These are phyloP conservation scores for Heliopora coerulea DNA, from an alignment of 92 coral and sea anemone species.

Conservation along the genomic window DNA sequence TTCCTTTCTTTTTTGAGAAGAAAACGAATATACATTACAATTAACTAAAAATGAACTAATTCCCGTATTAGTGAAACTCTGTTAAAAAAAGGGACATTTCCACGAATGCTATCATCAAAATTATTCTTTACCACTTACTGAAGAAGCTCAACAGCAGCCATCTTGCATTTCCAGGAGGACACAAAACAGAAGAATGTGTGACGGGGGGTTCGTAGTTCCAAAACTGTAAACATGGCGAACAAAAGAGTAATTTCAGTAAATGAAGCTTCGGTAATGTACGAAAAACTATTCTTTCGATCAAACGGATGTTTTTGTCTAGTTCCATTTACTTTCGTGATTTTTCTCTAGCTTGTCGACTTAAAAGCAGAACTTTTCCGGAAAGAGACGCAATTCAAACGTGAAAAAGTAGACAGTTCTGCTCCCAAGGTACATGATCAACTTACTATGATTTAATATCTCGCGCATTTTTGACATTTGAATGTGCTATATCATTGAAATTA, in stretches of 20 bases:
- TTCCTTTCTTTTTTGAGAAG: too few relatives aligned
- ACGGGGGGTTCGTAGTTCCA: conserved; percentile 6
- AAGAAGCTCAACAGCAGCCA: conserved; percentile 18
- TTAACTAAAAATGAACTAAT: not conserved
- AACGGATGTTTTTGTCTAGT: not conserved
- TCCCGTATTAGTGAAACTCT: not conserved
- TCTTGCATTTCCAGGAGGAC: conserved; percentile 10
- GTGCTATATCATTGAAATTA: too few relatives aligned
- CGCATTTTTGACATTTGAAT: too few relatives aligned
- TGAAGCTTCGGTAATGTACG: conserved; percentile 77
- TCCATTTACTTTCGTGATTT: not conserved
- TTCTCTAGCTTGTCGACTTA: conserved; percentile 72
- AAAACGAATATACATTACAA: not conserved
- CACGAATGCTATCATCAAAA: not conserved
- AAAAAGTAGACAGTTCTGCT: conserved; percentile 31
- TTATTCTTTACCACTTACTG: not conserved
- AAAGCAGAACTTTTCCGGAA: conserved; percentile 93
- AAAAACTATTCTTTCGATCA: not conserved
- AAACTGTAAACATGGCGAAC: conserved; percentile 69
- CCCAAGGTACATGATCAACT: conserved; percentile 45
- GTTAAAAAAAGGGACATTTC: not conserved
- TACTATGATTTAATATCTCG: too few relatives aligned
- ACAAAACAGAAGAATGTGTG: not conserved
- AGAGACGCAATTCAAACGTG: conserved; percentile 79
- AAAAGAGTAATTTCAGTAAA: conserved; percentile 79